phyloP scores from a whole-genome alignment of 2,797 vertebrate species.

The Xyrichtys novacula region DNA sequence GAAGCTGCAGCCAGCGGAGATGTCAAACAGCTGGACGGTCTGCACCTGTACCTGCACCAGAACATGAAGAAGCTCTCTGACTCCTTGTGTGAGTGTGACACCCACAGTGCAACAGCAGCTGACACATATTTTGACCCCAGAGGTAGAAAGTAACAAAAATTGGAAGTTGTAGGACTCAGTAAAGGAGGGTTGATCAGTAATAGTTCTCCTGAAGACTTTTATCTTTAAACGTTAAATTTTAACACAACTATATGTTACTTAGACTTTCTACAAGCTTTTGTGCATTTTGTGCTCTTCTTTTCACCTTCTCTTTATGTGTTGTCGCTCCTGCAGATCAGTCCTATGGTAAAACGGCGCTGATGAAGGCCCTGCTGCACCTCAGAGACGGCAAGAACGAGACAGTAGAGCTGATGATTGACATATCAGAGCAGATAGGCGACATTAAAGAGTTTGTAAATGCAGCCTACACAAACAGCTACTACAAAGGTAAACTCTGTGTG shows the following conservation, averaged over 20 bases:
- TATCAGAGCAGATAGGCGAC: constrained; percentile 89
- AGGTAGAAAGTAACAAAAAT: too few species aligned
- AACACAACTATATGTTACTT: too few species aligned
- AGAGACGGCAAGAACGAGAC: constrained; percentile 88
- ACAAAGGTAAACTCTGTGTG: constrained; percentile 86
- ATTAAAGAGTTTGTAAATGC: constrained; percentile 90
- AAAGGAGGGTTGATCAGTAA: too few species aligned
- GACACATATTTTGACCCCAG: too few species aligned
- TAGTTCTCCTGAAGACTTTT: too few species aligned
- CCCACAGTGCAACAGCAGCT: constrained; percentile 6
- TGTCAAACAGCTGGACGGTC: constrained; percentile 62
- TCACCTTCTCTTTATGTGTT: constrained; percentile 12
- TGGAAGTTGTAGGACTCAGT: too few species aligned
- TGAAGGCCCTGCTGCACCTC: constrained; percentile 95
- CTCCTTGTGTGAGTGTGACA: constrained; percentile 76
- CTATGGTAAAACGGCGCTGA: constrained; percentile 91
- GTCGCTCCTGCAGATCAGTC: constrained; percentile 83
- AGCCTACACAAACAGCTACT: constrained; percentile 89
- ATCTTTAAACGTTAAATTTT: too few species aligned
- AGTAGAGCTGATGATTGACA: constrained; percentile 87
- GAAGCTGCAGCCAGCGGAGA: constrained; percentile 78
- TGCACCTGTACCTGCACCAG: constrained; percentile 75
- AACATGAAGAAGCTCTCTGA: constrained; percentile 78
- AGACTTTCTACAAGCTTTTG: too few species aligned
- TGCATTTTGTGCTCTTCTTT: not conserved